Base-by-base conservation (phyloP, 2,888 invertebrate species). In the Eristalis arbustorum region DNA sequence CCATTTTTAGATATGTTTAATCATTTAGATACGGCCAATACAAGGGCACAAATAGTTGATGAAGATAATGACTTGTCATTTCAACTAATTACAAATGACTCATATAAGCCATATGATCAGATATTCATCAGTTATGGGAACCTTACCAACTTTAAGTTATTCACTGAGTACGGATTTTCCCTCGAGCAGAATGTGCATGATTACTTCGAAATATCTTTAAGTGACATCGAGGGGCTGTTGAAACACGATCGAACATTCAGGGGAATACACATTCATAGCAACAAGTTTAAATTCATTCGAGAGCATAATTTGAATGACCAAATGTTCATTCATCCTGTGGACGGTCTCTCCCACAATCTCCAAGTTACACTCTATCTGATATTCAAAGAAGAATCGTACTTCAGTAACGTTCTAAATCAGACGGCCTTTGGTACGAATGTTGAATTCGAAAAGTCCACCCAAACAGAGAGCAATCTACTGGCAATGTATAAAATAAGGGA, bases 1-100 rank as follows among this genome's bases (percentile, higher is more conserved):
- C 98, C 98, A 0, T 97, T 96, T 91, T 93, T 98, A 82, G 98
- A 98, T 92, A 95, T 98, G 93, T 96, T 98, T 88, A 98, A 98
- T 93, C 98, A 98, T 91, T 95, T 96, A 75, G 94, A 94, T 84
- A 90, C 92, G 75, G 95, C 95, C 3, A 93, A 93, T 85, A 96
- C 96, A 2, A 90, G 92, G 34, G 94, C 94, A 0, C 90, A 91
- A 62, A 75, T 94, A n/a, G 75, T 89, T 11, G 73, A 42, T 11
- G 74, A 77, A 25, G 18, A n/a, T 11, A 84, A 84, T n/a, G 49
- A 73, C 42, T 61, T 89, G 11, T 89, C 90, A 14, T 92, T 89
- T 69, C 89, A 91, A 6, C 75, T 92, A 1, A 90, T 89, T 13
- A 83, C 87, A 1, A 62, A 76, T 22, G 80, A 40, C 4, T 71